phyloP scores from a whole-genome alignment of 2,113 vertebrate species.

The Bos javanicus region DNA sequence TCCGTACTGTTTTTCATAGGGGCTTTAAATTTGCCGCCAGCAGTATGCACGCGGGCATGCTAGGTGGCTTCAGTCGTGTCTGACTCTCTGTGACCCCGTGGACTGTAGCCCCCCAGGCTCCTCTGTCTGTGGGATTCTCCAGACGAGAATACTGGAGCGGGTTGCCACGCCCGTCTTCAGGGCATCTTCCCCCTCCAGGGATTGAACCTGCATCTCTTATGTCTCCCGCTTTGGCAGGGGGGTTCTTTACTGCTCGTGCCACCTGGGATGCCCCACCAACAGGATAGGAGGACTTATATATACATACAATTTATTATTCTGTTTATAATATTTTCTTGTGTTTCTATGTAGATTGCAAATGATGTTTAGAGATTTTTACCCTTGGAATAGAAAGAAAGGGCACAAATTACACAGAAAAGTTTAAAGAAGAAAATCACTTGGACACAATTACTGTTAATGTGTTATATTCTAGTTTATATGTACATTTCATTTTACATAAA shows the following conservation, averaged over 20 bases:
- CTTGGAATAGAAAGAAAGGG: neutral
- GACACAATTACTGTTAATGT: neutral
- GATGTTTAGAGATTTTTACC: neutral
- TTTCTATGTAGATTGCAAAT: conserved; percentile 2
- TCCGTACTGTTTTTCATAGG: neutral
- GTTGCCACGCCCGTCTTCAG: neutral
- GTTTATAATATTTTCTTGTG: neutral
- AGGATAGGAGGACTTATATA: neutral
- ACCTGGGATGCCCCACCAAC: neutral
- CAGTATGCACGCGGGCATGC: fast-evolving
- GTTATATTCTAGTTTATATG: neutral
- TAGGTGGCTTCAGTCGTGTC: neutral
- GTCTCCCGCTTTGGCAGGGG: neutral
- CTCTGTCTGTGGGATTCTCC: neutral
- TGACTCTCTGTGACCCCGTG: neutral
- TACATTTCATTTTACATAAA: neutral
- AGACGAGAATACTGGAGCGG: neutral
- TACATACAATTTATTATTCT: neutral
- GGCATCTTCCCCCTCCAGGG: neutral
- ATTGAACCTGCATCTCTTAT: neutral
- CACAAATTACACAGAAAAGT: neutral
- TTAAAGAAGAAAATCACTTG: neutral
- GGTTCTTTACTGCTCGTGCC: neutral
- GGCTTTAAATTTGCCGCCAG: neutral
- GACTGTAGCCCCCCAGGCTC: neutral